Conservation (phyloP, 2,888 invertebrate genomes). For the Calameuta idolon region DNA sequence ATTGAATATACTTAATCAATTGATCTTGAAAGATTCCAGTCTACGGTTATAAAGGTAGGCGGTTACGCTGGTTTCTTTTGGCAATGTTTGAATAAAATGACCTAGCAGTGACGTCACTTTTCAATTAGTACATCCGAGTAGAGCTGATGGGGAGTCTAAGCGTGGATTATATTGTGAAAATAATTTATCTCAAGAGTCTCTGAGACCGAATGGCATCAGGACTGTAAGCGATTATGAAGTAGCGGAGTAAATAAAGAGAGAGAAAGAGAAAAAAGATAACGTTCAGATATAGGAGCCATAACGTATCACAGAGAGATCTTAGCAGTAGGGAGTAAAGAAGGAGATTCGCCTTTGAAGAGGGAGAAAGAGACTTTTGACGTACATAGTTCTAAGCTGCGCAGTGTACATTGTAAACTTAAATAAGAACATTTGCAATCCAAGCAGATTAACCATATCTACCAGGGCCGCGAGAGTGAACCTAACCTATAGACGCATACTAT, state of each 20-base stretch:
- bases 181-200: not conserved
- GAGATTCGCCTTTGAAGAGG: not conserved
- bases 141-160: too few relatives aligned
- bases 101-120: not conserved
- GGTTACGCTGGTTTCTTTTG: not conserved
- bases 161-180: not conserved
- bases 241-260: not conserved
- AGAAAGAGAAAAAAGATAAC: not conserved
- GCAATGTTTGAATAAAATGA: not conserved
- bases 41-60: not conserved
- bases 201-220: not conserved
- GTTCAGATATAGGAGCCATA: not conserved
- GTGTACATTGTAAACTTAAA: not conserved
- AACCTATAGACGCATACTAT: not conserved
- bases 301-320: not conserved
- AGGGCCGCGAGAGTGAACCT: not conserved
- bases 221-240: not conserved
- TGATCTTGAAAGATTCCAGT: not conserved
- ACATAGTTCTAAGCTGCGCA: not conserved
- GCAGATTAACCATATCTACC: conserved; percentile 3
- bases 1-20: not conserved
- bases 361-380: not conserved
- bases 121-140: not conserved
- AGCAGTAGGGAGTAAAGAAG: not conserved
- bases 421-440: conserved; percentile 1